Base-by-base conservation (phyloP, 2,113 vertebrate species). In the Anthoscopus minutus region DNA sequence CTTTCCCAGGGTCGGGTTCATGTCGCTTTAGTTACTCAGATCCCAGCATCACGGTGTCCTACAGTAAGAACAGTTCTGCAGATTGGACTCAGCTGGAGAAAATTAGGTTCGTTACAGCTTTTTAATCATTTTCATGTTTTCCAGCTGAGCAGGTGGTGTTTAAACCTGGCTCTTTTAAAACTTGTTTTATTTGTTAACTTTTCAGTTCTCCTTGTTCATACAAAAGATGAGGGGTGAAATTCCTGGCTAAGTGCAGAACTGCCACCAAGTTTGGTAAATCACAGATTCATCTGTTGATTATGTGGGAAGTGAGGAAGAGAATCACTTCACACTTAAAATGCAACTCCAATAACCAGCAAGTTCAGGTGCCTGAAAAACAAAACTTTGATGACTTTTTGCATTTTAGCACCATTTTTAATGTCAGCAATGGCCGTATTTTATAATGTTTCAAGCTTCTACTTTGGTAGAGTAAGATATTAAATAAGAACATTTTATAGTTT, bases 1-100 rank as follows among this genome's bases (percentile, higher is more conserved):
- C 48, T 95, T 77, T 97, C 93, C 38, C 97, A 99, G 99, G 99
- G 77, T 99, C 99, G 4, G 99, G 99, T 73, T 98, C 99, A 1
- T 99, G 99, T 87, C 98, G 98, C 65, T 99, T 99, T 92, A 99
- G 99, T 97, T 99, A 99, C 94, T 99, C 99, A 54, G 99, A 99
- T 96, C 99, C 99, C 93, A 98, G 96, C 96, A 99, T 99, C 97
- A 97, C 97, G 3, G 98, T 99, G 86, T 99, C 99, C 44, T 99
- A 98, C 94, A 98, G 98, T 88, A 98, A 98, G 95, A 98, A 99
- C 96, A 98, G 96, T 92, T 98, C 98, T 56, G 98, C 98, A 64
- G 98, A 98, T 95, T 99, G 99, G 99, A 98, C 98, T 96, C 98
- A 98, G 91, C 97, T 99, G 96, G 99, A 99, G 96, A 99, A 98